Conservation (phyloP, 2,888 invertebrate genomes). For the Caenorhabditis afra region DNA sequence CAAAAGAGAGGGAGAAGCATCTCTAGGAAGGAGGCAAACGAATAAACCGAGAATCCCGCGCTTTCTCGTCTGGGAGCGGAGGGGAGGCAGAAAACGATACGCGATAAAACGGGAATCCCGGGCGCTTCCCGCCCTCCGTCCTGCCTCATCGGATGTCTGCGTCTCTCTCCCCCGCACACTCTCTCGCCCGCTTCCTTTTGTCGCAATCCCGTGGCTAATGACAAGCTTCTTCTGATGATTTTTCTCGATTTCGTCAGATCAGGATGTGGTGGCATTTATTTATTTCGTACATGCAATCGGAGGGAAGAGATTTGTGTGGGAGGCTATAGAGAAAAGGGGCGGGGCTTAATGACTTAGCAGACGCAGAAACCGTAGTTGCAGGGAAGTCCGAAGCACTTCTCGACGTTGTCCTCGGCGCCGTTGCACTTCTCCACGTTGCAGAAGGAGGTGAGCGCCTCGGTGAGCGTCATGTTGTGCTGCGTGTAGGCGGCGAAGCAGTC, state of each 20-base stretch:
- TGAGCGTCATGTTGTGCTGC: constrained; percentile 49
- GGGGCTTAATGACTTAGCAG: constrained; percentile 33
- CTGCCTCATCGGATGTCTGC: constrained; percentile 13
- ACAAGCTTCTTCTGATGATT: constrained; percentile 20
- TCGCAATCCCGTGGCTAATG: constrained; percentile 36
- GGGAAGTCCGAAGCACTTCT: constrained; percentile 56
- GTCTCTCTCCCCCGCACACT: neutral
- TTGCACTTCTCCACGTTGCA: constrained; percentile 59
- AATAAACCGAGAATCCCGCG: neutral
- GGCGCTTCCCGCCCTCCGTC: constrained; percentile 6
- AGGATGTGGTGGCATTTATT: constrained; percentile 25
- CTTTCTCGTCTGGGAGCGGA: neutral
- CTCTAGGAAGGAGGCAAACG: neutral
- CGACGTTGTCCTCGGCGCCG: constrained; percentile 45
- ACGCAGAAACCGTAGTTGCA: constrained; percentile 62
- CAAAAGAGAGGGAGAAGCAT: constrained; percentile 20
- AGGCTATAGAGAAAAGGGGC: constrained; percentile 13
- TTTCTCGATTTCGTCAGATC: constrained; percentile 21
- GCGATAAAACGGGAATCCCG: constrained; percentile 33
- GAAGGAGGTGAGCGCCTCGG: constrained; percentile 49
- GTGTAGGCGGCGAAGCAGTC: constrained; percentile 57
- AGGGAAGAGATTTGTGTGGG: neutral
- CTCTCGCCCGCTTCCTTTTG: neutral
- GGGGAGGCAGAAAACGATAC: constrained; percentile 31
- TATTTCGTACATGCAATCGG: constrained; percentile 48